Base-by-base conservation (phyloP, 2,888 invertebrate genomes). In the Eupithecia inturbata region DNA sequence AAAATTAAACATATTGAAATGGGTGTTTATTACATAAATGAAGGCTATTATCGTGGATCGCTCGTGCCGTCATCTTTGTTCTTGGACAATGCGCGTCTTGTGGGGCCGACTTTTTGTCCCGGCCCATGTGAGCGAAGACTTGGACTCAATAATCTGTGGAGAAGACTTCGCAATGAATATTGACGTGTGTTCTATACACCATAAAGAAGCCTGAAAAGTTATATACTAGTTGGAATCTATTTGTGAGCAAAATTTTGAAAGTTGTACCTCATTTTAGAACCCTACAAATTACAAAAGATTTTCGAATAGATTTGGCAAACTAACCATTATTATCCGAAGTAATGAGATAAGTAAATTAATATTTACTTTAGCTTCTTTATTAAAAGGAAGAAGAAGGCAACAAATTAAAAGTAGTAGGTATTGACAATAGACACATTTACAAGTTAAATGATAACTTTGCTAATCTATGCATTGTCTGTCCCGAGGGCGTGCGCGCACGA, bases 11-110 rank as follows among this genome's bases (percentile, higher is more conserved):
- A 71, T 77, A 78, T 80, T 80, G 75, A 77, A 77, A 80, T 76
- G 80, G 85, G 87, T 84, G 87, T 87, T 87, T 86, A 87, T 86
- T 85, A 86, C 84, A 86, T 83, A 85, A 87, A 87, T 85, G 84
- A 83, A 85, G 84, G 82, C 82, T 79, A 85, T 86, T 85, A 86
- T 83, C 82, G 68, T 84, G 57, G 57, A 84, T 83, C 84, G 85
- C 78, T 81, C 83, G 87, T 83, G 82, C 83, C 80, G 76, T 75
- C 77, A 83, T 84, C 83, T 83, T 84, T 72, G 77, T 71, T 67
- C 76, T 84, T 81, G 84, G 84, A 84, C 81, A 78, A 83, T 84
- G 80, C 81, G 80, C 84, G 82, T 82, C 83, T 84, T 84, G 84
- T 80, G 80, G 36, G 80, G 80, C 78, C 80, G 70, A 68, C 77